A percentile compares a stretch with the other conserved stretches of the same genome.
Evolutionary conservation across 2,797 vertebrate species (phyloP).

Genomic region (Anguilla obscura): DNA sequence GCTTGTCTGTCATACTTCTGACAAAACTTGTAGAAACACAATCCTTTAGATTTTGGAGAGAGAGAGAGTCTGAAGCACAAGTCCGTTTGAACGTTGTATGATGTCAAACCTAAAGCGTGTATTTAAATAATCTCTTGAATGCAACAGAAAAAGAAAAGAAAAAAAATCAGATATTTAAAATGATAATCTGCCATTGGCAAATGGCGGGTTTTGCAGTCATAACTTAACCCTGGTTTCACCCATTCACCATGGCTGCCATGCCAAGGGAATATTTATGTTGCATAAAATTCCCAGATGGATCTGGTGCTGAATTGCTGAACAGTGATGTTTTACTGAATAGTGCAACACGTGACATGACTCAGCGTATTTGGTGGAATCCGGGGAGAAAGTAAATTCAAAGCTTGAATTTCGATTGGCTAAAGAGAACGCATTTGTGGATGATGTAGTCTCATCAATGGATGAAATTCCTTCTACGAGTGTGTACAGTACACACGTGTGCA

Average conservation of each 20-base stretch:
- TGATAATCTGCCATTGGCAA: neutral
- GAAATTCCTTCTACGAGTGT: neutral
- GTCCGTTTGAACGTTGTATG: neutral
- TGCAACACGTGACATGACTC: neutral
- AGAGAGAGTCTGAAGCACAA: neutral
- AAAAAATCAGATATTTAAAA: neutral
- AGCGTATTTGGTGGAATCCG: neutral
- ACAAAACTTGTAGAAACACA: neutral
- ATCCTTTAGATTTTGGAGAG: conserved; percentile 1
- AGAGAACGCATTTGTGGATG: neutral
- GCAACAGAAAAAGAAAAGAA: neutral
- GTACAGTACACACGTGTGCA: neutral
- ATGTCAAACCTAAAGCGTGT: neutral
- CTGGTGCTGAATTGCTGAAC: neutral
- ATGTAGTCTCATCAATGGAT: neutral
- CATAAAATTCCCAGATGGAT: neutral
- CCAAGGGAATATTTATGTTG: neutral
- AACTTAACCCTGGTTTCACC: neutral
- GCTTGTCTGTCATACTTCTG: neutral
- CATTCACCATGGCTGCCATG: neutral
- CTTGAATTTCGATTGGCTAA: neutral
- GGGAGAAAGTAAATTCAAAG: neutral
- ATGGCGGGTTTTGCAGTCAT: neutral
- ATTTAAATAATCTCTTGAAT: neutral
- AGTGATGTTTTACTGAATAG: neutral